Base-by-base conservation (phyloP, 92 coral and sea anemone species). In the Epizoanthus illoricatus region DNA sequence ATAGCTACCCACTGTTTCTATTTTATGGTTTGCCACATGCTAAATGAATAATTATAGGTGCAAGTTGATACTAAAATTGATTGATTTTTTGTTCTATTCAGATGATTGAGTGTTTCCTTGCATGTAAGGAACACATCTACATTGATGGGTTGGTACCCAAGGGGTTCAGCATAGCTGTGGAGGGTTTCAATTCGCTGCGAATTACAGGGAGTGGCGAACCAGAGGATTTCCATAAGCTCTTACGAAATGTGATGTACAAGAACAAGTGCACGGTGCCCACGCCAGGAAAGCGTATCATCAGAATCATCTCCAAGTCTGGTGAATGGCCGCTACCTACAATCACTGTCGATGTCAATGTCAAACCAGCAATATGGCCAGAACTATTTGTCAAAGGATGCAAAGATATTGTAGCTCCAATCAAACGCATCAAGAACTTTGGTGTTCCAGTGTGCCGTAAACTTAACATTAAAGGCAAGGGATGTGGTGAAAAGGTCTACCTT, bases 201-300 rank as follows among this genome's bases (percentile, higher is more conserved):
- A 91, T 97, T 80, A 71, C 73, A 70, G 99, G 99, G 15, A 75
- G 15, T 28, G 99, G 99, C 36, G 70, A 87, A 23, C 94, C 98
- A 4, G 81, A 88, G 45, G 91, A 89, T 33, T 93, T 97, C 43
- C 85, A 94, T 65, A 91, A 55, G 24, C 73, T 90, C 65, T 90
- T 97, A 47, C 93, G 80, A 33, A 89, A 79, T 73, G 65, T 97
- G 62, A 92, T 87, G 67, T 96, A 96, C 88, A 87, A 89, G 71
- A 96, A 96, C 74, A 94, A 92, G 74, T 90, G 94, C 39, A 65
- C 91, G 58, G 67, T 91, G 4, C 99, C 99, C 17, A 96, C 99
- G 36, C 83, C 85, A 56, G 99, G 99, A 42, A 87, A 74, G 16
- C 89, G 99, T 84, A 80, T 90, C 16, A 66, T 96, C 74, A 84